These are phyloP conservation scores for Therioaphis trifolii DNA, from an alignment of 2,888 invertebrate species.

Conservation along the genomic window DNA sequence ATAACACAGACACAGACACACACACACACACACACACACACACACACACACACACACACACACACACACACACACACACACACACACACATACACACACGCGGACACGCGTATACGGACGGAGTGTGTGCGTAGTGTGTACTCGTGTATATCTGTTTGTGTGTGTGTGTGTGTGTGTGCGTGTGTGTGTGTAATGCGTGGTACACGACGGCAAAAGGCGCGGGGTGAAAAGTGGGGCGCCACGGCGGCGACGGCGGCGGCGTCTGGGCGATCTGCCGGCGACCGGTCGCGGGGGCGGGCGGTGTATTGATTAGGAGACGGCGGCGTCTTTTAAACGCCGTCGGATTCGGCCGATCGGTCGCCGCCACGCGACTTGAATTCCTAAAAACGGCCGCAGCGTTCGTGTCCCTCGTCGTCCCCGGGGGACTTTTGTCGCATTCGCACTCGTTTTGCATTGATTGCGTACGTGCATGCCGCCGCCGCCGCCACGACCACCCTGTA, in stretches of 20 bases:
- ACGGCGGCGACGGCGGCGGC: slow-evolving; percentile 21
- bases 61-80: neutral
- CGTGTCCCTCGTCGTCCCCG: neutral
- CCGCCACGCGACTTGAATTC: slow-evolving; percentile 38
- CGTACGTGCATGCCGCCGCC: no score
- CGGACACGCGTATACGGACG: neutral
- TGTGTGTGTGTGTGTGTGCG: neutral
- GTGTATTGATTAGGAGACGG: slow-evolving; percentile 59
- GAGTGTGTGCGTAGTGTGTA: neutral
- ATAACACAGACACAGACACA: no score
- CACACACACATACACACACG: neutral
- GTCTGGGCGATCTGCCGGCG: slow-evolving; percentile 42
- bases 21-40: no score
- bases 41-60: no score
- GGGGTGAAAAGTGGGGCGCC: slow-evolving; percentile 50
- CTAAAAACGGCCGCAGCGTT: slow-evolving; percentile 42
- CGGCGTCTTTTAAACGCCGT: slow-evolving; percentile 57
- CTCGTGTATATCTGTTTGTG: neutral
- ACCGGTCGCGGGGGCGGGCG: slow-evolving; percentile 13
- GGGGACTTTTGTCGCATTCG: slow-evolving; percentile 55
- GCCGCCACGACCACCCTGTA: no score
- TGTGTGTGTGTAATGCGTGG: neutral
- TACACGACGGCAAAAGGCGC: neutral
- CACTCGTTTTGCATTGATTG: slow-evolving; percentile 47
- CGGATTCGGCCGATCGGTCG: slow-evolving; percentile 53